phyloP scores from a whole-genome alignment of 1,140 invertebrate genomes.

The Reticulitermes speratus region DNA sequence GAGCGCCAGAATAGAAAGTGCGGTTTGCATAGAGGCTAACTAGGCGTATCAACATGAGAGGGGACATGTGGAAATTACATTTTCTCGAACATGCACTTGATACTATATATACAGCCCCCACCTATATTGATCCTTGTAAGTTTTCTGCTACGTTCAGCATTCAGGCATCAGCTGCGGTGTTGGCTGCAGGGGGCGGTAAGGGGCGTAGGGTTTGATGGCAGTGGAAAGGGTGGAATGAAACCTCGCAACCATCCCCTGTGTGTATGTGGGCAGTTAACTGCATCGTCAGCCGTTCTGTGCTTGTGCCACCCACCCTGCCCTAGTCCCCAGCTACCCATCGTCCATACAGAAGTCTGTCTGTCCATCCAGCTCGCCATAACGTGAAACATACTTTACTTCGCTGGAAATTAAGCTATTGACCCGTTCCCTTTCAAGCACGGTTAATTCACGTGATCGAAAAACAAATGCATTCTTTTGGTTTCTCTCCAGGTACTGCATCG shows the following conservation, averaged over 20 bases:
- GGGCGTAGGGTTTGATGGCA: not conserved
- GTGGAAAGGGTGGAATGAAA: not conserved
- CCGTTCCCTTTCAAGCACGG: too few species aligned
- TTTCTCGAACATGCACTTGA: not conserved
- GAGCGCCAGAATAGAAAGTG: too few species aligned
- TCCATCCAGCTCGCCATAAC: not conserved
- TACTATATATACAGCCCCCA: not conserved
- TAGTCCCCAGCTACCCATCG: not conserved
- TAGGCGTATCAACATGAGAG: too few species aligned
- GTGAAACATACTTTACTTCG: not conserved
- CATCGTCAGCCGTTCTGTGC: not conserved
- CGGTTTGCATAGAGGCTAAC: too few species aligned
- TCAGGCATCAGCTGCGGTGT: not conserved
- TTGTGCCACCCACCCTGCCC: not conserved
- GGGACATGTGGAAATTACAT: not conserved
- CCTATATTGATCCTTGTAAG: conserved; percentile 1
- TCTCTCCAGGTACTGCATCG: too few species aligned
- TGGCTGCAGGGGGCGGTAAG: not conserved
- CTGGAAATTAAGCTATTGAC: too few species aligned
- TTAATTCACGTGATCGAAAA: too few species aligned
- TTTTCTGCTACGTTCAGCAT: not conserved
- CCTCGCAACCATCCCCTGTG: not conserved
- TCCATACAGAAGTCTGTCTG: not conserved
- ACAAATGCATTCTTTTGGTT: too few species aligned
- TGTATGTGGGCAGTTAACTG: not conserved